phyloP scores from a whole-genome alignment of 1,140 invertebrate species.

The Drosophila cardini region DNA sequence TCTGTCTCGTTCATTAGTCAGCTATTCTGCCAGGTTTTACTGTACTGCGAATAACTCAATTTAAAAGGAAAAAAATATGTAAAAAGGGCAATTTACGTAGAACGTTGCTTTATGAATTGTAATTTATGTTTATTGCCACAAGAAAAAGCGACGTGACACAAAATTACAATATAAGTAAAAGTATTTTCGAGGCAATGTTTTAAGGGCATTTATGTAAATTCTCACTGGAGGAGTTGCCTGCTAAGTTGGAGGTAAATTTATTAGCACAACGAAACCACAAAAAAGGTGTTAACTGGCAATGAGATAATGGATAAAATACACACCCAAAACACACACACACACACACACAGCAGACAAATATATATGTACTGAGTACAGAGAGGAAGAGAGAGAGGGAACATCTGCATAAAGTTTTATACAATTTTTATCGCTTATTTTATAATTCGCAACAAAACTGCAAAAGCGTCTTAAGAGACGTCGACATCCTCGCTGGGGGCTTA shows the following conservation, averaged over 20 bases:
- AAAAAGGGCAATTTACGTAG: conserved; percentile 1
- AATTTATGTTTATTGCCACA: conserved; percentile 45
- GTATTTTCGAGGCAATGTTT: conserved; percentile 32
- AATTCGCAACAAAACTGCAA: conserved; percentile 75
- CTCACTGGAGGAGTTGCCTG: not conserved
- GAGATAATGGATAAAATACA: conserved; percentile 67
- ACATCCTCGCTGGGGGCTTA: conserved; percentile 58
- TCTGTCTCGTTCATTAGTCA: too few relatives aligned
- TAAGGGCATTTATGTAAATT: conserved; percentile 50
- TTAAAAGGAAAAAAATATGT: not conserved
- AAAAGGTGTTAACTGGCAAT: conserved; percentile 75
- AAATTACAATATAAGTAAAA: conserved; percentile 27
- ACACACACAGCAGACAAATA: too few relatives aligned
- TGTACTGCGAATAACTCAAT: not conserved
- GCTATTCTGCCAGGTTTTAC: not conserved
- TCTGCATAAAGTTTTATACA: conserved; percentile 78
- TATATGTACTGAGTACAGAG: too few relatives aligned
- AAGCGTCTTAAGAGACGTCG: conserved; percentile 62
- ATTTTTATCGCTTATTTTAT: conserved; percentile 83
- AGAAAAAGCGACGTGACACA: conserved; percentile 25
- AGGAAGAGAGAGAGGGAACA: conserved; percentile 29
- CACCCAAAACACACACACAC: conserved; percentile 45
- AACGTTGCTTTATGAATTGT: conserved; percentile 23
- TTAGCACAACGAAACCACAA: conserved; percentile 58
- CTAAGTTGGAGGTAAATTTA: conserved; percentile 53